Percentiles rank a stretch among this genome's conserved stretches.
Conservation (phyloP, 2,113 vertebrate genomes). For the Cynopterus brachyotis region DNA sequence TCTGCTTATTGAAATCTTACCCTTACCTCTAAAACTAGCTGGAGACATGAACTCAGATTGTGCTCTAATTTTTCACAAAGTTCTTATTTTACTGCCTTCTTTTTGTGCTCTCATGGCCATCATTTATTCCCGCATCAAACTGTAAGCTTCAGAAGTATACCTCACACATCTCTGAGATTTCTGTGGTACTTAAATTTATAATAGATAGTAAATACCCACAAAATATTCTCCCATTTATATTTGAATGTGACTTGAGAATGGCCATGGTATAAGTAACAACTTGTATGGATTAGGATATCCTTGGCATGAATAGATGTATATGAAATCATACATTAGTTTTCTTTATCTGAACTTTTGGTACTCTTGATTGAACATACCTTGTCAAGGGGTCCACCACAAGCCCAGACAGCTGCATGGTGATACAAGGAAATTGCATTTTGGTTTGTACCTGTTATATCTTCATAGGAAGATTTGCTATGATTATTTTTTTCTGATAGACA, state of each 20-base stretch:
- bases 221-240: not conserved
- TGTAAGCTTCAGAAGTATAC: not conserved
- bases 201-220: not conserved
- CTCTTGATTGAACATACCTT: not conserved
- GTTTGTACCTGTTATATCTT: not conserved
- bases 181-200: not conserved
- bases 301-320: not conserved
- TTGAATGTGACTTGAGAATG: not conserved
- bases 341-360: conserved; percentile 59
- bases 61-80: not conserved
- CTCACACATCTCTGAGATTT: conserved; percentile 12
- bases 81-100: not conserved
- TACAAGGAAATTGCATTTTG: conserved; percentile 55
- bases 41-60: not conserved
- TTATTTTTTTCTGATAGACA: conserved; percentile 54
- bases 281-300: not conserved
- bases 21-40: conserved; percentile 11
- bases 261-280: not conserved
- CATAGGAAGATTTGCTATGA: conserved; percentile 55
- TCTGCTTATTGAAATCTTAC: conserved; percentile 37
- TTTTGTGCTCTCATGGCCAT: not conserved
- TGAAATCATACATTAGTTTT: conserved; percentile 50
- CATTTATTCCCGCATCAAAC: not conserved
- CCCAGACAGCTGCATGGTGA: not conserved
- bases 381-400: conserved; percentile 1